Evolutionary conservation across 2,797 vertebrate genomes (phyloP), one percentile per base, ranked within the genome.

Genomic region (Acanthurus lineatus): DNA sequence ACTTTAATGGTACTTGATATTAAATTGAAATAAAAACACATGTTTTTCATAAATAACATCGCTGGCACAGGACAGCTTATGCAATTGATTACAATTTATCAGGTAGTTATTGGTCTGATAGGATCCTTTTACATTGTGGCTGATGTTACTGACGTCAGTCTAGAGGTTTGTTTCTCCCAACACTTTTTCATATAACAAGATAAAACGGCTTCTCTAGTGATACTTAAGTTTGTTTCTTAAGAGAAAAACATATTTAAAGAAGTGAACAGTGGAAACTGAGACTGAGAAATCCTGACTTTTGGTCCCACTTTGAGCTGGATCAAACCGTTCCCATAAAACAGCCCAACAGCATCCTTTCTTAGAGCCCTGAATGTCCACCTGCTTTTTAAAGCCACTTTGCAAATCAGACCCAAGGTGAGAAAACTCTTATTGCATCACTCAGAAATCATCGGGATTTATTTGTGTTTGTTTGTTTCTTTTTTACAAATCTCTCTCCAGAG

Each of bases 81-180:
- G 22, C 17, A 70, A 9, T 45, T 45, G 11, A 45, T 64, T 35
- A 49, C 51, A 28, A 59, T 67, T 77, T 52, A 58, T 65, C 15
- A 15, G 25, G 64, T 45, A 35, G 35, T 51, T 32, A 11, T n/a
- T 10, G 1, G 32, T 28, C 44, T 57, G 44, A 32, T 45, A 32
- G 19, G n/a, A 56, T 15, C 28, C 0, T 0, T 20, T 56, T 48
- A 22, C 20, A 9, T 19, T 47, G 32, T 58, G 22, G 38, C 15
- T n/a, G 19, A 53, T 42, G 11, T 0, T 25, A n/a, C 45, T 58
- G 9, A 15, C 40, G 32, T 49, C 44, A 66, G 15, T 65, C 44
- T 22, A 42, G 4, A 11, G 19, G 12, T 9, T 17, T 12, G 49
- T 15, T 45, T 14, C 25, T 45, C 25, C 15, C 8, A 56, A 9